Percentiles rank a stretch among this genome's conserved stretches.
Evolutionary conservation across 2,888 invertebrate species (phyloP).

Genomic region (Cylindroiulus punctatus): DNA sequence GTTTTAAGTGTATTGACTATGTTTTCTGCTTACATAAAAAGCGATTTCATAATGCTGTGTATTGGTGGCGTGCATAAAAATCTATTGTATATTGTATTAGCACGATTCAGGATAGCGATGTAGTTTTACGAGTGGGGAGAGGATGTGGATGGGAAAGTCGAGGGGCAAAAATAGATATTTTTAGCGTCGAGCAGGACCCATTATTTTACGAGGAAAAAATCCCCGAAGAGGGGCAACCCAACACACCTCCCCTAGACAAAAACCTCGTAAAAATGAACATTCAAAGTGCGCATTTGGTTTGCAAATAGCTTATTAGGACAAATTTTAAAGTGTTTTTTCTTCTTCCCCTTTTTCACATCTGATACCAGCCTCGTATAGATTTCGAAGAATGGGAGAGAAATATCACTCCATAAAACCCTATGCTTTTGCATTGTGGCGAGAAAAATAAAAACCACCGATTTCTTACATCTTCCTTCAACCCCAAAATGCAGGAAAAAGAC

Average conservation of each 20-base stretch:
- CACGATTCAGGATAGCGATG: neutral
- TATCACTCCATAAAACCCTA: constrained; percentile 45
- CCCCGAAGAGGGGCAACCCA: constrained; percentile 15
- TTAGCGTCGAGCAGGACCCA: neutral
- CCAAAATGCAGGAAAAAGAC: neutral
- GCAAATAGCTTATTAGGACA: constrained; percentile 53
- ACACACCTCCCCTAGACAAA: neutral
- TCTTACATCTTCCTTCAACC: neutral
- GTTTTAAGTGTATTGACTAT: too few species aligned
- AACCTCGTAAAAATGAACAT: constrained; percentile 48
- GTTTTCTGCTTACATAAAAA: too few species aligned
- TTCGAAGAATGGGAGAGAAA: constrained; percentile 40
- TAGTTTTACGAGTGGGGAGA: neutral
- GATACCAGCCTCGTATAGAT: neutral
- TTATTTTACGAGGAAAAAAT: neutral
- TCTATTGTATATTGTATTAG: neutral
- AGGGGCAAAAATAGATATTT: neutral
- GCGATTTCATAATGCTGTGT: neutral
- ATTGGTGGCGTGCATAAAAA: neutral
- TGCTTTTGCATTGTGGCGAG: constrained; percentile 38
- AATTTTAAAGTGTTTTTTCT: constrained; percentile 50
- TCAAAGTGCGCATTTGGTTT: constrained; percentile 51
- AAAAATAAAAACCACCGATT: constrained; percentile 12
- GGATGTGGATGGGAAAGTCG: neutral
- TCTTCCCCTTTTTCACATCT: constrained; percentile 44